Evolutionary conservation across 2,113 vertebrate genomes (phyloP), one percentile per base, ranked within the genome.

Genomic region (Xyliphius kryptos): DNA sequence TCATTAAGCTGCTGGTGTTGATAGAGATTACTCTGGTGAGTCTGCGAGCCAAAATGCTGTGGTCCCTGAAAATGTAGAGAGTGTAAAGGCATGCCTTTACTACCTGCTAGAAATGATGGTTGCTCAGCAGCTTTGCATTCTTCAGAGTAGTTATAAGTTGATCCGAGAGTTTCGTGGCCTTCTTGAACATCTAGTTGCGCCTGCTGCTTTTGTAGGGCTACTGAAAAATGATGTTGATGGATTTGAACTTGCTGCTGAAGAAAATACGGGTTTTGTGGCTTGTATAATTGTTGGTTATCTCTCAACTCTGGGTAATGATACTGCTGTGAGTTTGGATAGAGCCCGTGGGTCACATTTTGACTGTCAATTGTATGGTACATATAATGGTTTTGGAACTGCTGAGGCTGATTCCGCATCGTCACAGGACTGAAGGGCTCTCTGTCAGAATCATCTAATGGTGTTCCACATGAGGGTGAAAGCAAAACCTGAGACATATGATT

Each of bases 341-440:
- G 37, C 47, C 48, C 50, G 6, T 59, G 55, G 26, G 50, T 3
- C 9, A 59, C 22, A 7, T 63, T 49, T 59, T 63, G 70, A 16
- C 10, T 22, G 32, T 72, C 69, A 5, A 61, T 15, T 16, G 15
- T 48, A 52, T 43, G 55, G 13, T 63, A 66, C 49, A 84, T 84
- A 6, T 79, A 81, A 72, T 87, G 76, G 54, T 85, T 85, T 44
- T 63, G 51, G 0, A 82, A 83, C 38, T 83, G 77, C 56, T 81
- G 64, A 77, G 86, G 15, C 77, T 15, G 2, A 88, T 87, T 53
- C 19, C 54, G 64, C 40, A 63, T 61, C 20, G 43, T 52, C 48
- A 61, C 46, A 1, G 88, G 73, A 57, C 90, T 90, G 66, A 58
- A 73, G 61, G 88, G 69, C 66, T 91, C 89, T 64, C 88, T 80